These are phyloP conservation scores for Neodiprion pinetum DNA, from an alignment of 1,140 invertebrate genomes.

Conservation along the genomic window DNA sequence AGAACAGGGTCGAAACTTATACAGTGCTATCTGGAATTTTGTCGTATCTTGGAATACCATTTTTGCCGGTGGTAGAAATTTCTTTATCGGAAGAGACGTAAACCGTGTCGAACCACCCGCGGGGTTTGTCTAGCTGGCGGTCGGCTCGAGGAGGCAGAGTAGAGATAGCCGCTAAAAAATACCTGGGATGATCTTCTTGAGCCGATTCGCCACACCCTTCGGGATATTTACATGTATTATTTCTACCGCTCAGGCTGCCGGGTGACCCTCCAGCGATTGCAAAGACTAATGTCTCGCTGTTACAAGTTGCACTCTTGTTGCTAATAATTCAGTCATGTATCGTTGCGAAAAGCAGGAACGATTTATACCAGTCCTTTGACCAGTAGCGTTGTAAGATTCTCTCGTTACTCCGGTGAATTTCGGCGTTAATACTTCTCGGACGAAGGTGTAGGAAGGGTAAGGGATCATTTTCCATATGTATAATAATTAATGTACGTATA, in stretches of 20 bases:
- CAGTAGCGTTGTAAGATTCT: no score
- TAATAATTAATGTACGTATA: no score
- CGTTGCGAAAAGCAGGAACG: no score
- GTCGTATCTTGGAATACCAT: conserved; percentile 2
- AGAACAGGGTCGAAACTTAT: no score
- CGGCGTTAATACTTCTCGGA: no score
- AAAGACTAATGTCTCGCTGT: no score
- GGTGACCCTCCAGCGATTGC: not conserved
- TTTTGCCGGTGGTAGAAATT: not conserved
- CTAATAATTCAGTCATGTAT: no score
- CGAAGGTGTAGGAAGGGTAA: no score
- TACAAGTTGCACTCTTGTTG: no score
- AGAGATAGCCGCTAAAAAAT: not conserved
- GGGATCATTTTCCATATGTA: no score
- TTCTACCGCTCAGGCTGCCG: not conserved
- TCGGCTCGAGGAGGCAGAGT: not conserved
- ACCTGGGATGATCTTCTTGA: not conserved
- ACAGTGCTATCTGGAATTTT: not conserved
- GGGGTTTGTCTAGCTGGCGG: not conserved
- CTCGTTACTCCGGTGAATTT: no score
- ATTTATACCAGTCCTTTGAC: no score
- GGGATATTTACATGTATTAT: not conserved
- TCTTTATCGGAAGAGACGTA: not conserved
- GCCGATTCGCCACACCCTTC: conserved; percentile 3
- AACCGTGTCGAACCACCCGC: not conserved